Conservation (phyloP, 2,113 vertebrate species). For the Propithecus coquereli region DNA sequence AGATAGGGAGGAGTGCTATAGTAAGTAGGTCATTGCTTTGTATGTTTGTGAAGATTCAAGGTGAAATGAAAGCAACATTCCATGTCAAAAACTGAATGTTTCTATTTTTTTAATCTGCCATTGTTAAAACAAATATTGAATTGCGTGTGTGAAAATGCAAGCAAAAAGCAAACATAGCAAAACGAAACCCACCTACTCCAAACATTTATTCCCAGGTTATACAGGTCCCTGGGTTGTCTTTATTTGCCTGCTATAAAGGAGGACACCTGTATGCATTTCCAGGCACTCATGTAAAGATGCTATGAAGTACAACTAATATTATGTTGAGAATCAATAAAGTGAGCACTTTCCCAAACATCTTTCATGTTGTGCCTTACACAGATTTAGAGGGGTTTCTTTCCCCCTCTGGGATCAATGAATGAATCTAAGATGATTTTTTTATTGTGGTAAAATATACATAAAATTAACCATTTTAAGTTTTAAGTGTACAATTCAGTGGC, state of each 20-base stretch:
- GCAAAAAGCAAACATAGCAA: not conserved
- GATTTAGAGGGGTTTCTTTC: not conserved
- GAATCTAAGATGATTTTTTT: not conserved
- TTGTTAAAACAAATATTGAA: constrained; percentile 15
- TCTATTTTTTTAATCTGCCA: not conserved
- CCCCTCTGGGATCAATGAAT: not conserved
- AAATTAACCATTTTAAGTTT: not conserved
- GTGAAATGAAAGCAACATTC: not conserved
- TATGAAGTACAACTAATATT: not conserved
- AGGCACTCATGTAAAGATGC: not conserved
- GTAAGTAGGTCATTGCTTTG: not conserved
- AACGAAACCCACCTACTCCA: not conserved
- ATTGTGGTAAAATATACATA: not conserved
- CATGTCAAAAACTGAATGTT: not conserved
- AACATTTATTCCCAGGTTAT: not conserved
- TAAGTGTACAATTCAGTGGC: not conserved
- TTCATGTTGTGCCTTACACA: not conserved
- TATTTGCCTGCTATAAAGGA: not conserved
- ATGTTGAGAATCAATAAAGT: not conserved
- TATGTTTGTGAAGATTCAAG: not conserved
- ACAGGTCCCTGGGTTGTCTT: not conserved
- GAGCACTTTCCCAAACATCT: not conserved
- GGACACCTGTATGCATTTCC: not conserved
- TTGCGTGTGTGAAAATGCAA: not conserved
- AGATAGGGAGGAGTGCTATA: not conserved